Evolutionary conservation across 2,888 invertebrate species (phyloP), one percentile per base, ranked within the genome.

Genomic region (Rhabditoides inermis): DNA sequence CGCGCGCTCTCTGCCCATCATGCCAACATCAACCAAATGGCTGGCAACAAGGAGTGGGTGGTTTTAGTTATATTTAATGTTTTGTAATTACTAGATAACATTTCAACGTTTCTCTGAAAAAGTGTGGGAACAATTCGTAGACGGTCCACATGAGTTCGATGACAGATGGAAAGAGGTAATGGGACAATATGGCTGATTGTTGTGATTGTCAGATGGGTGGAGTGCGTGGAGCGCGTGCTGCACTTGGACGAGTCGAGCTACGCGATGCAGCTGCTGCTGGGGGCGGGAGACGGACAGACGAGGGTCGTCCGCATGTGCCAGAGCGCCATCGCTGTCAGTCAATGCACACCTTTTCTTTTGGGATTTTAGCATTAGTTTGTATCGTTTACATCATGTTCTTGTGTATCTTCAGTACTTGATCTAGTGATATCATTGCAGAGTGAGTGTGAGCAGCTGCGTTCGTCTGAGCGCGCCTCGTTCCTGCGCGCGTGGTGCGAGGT

Each of bases 201-300:
- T n/a, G n/a, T n/a, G 12, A 22, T 18, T 50, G 65, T 42, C 44
- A 72, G 72, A 20, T 73, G 74, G 54, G 56, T 66, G 41, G 57
- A 62, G 2, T 56, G 58, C 5, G 63, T 73, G 42, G 71, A 74
- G 23, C 53, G 63, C 0, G 56, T 75, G 10, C 44, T 75, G 26
- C 70, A 72, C 55, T 60, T 71, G 1, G 74, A 74, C 47, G 66
- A 70, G 42, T 60, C 64, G 2, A 55, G 61, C 6, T 73, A 72
- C 42, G 71, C 71, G 1, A 55, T 67, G 15, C 70, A 73, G 49
- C 60, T 73, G 54, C 37, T 73, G 3, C 60, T 58, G 27, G 73
- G 70, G 7, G 63, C 67, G 15, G 65, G 70, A 15, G 58, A 68
- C 7, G 60, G 68, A 10, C 69, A 70, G 0, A 73, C 73, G 18